Evolutionary conservation across 2,113 vertebrate genomes (phyloP).

Genomic region (Hipposideros armiger): DNA sequence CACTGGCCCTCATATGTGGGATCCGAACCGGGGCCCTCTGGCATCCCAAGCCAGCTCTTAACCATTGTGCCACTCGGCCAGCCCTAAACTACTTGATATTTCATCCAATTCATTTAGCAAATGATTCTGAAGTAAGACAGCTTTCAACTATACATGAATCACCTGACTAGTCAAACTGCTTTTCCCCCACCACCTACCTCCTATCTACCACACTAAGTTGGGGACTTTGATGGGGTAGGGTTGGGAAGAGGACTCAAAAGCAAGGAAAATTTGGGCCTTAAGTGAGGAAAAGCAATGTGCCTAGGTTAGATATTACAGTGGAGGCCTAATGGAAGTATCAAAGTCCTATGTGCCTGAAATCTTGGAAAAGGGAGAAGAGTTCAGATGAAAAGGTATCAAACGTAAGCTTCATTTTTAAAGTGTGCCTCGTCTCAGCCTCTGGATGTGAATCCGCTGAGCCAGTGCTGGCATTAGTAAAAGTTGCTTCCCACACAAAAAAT

Average conservation of each 20-base stretch:
- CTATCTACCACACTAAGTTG: not conserved
- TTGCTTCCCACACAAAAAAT: too few species aligned
- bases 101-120: not conserved
- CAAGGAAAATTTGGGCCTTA: not conserved
- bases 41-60: too few species aligned
- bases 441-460: too few species aligned
- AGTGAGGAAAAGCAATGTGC: not conserved
- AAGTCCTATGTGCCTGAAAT: not conserved
- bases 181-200: not conserved
- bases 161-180: not conserved
- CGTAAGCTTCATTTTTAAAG: not conserved
- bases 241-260: not conserved
- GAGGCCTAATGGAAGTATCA: not conserved
- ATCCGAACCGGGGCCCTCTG: too few species aligned
- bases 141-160: not conserved
- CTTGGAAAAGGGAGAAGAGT: not conserved
- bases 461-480: too few species aligned
- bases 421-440: not conserved
- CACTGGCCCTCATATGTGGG: too few species aligned
- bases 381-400: not conserved
- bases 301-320: not conserved
- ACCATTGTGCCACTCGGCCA: too few species aligned
- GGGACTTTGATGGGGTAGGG: not conserved
- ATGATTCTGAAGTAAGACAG: not conserved
- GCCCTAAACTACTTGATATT: not conserved